Base-by-base conservation (phyloP, 2,797 vertebrate genomes). In the Fratercula arctica region DNA sequence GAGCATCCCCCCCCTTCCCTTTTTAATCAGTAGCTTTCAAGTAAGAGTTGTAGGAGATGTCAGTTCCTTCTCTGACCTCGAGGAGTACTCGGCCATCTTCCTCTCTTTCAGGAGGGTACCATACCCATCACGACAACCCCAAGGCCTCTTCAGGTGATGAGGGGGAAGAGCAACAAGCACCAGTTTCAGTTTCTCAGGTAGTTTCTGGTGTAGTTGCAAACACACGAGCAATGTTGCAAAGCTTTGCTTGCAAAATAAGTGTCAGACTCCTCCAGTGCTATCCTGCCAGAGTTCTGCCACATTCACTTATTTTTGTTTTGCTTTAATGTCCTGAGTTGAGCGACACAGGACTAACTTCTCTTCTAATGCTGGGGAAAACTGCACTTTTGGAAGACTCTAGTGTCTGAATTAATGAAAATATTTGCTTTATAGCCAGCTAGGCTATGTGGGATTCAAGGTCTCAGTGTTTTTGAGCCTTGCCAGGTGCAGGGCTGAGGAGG, bases 141-240 rank as follows among this genome's bases (percentile, higher is more conserved):
- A 50, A 0, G 0, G 0, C 56, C 61, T 80, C 33, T 39, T 28
- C 12, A 60, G 39, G 53, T 70, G 56, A 7, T 3, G 7, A 61
- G 21, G 11, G 60, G 14, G 18, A 80, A 54, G 64, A 84, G 37
- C 37, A 45, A 31, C 35, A 53, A 59, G 56, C 56, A 59, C 33
- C 56, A 59, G 56, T 59, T 35, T 59, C 56, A 59, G 56, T 59
- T 59, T 59, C 56, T 59, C 56, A 59, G 56, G 56, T 21, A 59
- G 56, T 59, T 59, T 59, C 56, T 59, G 33, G 21, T 35, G 56
- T 73, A 37, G 41, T 37, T 61, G n/a, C 41, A 72, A 85, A 50
- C 16, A 45, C 0, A 1, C 3, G 4, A 35, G 37, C 25, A 25
- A 28, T 41, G 26, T 56, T 86, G 67, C 43, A 46, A 79, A 84